Conservation (phyloP, 2,888 invertebrate genomes). For the Bugula neritina region DNA sequence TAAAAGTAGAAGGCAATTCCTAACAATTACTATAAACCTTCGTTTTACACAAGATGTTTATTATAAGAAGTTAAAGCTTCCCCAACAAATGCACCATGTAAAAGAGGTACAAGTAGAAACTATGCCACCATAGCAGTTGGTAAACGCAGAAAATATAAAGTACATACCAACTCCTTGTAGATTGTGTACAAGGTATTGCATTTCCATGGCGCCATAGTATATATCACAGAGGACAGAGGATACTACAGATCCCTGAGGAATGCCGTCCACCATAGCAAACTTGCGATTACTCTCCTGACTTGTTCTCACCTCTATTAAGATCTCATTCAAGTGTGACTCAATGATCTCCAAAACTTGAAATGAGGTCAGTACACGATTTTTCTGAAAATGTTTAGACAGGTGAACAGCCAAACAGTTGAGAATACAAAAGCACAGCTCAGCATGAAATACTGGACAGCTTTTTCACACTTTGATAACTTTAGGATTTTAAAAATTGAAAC, state of each 20-base stretch:
- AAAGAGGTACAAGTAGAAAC: not conserved
- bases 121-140: not conserved
- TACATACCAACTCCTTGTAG: conserved; percentile 3
- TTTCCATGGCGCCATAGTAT: conserved; percentile 47
- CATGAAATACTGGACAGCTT: too few relatives aligned
- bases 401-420: too few relatives aligned
- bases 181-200: conserved; percentile 25
- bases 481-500: too few relatives aligned
- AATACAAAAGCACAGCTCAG: too few relatives aligned
- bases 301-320: not conserved
- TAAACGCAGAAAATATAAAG: not conserved
- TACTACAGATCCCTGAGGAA: conserved; percentile 46
- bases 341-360: not conserved
- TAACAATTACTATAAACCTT: too few relatives aligned
- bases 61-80: too few relatives aligned
- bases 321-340: not conserved
- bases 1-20: too few relatives aligned
- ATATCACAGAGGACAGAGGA: conserved; percentile 45
- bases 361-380: not conserved
- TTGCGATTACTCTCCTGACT: not conserved
- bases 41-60: too few relatives aligned
- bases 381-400: too few relatives aligned
- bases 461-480: too few relatives aligned
- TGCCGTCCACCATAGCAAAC: conserved; percentile 33
- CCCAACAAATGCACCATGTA: too few relatives aligned